Conservation (phyloP, 1,140 invertebrate species). For the Homarus americanus region DNA sequence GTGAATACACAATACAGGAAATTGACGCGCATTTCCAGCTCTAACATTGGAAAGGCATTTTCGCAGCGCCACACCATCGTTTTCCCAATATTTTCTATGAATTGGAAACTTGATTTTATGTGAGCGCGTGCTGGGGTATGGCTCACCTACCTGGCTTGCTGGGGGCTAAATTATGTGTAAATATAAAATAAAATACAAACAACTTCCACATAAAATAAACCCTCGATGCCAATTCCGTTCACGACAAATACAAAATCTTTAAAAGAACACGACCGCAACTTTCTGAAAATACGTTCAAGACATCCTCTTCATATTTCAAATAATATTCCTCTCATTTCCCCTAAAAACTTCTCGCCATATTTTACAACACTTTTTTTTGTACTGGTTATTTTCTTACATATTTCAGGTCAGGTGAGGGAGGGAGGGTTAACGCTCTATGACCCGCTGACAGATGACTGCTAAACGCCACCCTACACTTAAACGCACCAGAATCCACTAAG, state of each 20-base stretch:
- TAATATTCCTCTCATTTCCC: background rate
- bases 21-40: background rate
- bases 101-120: slow-evolving; percentile 7
- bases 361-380: background rate
- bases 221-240: too few species aligned
- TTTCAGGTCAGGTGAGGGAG: background rate
- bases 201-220: too few species aligned
- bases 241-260: too few species aligned
- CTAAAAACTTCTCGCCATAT: background rate
- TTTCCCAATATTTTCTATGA: background rate
- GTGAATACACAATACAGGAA: slow-evolving; percentile 8
- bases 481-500: too few species aligned
- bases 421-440: background rate
- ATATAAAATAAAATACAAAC: background rate
- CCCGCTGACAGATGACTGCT: background rate
- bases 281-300: too few species aligned
- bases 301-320: background rate
- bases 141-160: background rate
- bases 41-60: background rate
- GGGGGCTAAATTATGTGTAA: background rate
- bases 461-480: too few species aligned
- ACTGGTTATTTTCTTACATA: background rate
- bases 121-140: background rate
- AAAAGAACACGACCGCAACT: too few species aligned
- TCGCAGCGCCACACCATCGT: background rate